Percentiles rank a stretch among this genome's conserved stretches.
Conservation (phyloP, 1,140 invertebrate species). For the Nasonia giraulti region DNA sequence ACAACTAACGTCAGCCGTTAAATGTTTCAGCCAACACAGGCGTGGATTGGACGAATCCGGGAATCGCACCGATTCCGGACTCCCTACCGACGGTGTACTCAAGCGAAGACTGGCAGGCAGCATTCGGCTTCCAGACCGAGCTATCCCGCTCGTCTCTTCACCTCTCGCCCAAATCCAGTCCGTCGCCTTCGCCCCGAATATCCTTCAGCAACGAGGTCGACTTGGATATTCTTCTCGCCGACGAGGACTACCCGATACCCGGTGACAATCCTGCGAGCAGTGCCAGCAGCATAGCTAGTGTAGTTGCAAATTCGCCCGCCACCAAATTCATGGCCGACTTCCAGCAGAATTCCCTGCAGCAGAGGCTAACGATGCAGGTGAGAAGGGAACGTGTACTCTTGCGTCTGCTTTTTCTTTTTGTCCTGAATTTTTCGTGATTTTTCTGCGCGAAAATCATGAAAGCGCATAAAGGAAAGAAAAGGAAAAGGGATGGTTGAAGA, state of each 20-base stretch:
- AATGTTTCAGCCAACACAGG: constrained; percentile 31
- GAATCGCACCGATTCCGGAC: constrained; percentile 74
- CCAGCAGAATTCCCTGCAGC: constrained; percentile 72
- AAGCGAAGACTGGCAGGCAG: constrained; percentile 77
- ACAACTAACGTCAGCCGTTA: neutral
- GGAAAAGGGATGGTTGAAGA: no score
- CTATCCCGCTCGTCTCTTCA: constrained; percentile 63
- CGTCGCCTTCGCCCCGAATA: constrained; percentile 65
- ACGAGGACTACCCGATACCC: constrained; percentile 65
- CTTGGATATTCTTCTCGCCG: constrained; percentile 63
- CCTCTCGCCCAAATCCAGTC: constrained; percentile 62
- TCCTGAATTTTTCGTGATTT: neutral
- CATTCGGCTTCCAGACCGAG: constrained; percentile 74
- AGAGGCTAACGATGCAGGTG: constrained; percentile 70
- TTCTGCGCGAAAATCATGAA: neutral
- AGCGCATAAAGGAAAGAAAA: no score
- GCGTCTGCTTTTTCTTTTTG: neutral
- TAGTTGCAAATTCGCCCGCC: constrained; percentile 67
- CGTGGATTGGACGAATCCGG: constrained; percentile 73
- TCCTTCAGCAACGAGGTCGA: constrained; percentile 68
- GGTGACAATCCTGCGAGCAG: constrained; percentile 59
- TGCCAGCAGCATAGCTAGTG: constrained; percentile 58
- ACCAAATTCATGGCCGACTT: constrained; percentile 73
- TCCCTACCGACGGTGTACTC: constrained; percentile 75
- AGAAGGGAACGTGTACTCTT: neutral